A percentile compares a stretch with the other conserved stretches of the same genome.
Conservation (phyloP, 2,797 vertebrate species). For the Urosaurus nigricauda region DNA sequence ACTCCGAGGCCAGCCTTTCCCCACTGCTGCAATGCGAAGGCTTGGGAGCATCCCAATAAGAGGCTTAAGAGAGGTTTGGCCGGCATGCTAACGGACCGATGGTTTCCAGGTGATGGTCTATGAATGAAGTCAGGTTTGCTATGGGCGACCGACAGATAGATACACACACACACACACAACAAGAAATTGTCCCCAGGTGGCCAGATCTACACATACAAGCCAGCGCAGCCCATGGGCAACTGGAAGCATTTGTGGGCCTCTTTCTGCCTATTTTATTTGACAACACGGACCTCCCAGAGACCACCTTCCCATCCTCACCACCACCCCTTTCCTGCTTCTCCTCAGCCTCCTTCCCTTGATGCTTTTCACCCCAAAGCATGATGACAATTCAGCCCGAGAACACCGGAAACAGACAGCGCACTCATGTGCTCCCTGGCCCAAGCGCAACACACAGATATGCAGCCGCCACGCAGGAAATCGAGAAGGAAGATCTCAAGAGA, state of each 20-base stretch:
- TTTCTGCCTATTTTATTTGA: not conserved
- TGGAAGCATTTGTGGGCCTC: not conserved
- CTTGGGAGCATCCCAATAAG: not conserved
- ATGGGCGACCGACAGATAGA: no score
- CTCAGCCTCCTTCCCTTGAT: not conserved
- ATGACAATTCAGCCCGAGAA: not conserved
- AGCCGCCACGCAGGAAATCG: conserved; percentile 33
- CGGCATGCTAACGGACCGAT: no score
- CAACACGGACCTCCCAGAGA: not conserved
- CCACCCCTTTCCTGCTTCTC: not conserved
- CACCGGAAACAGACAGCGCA: conserved; percentile 30
- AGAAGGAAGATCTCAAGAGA: conserved; percentile 8
- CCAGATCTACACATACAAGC: not conserved
- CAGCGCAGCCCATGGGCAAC: fast-evolving
- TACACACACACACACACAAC: no score
- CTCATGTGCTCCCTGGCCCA: not conserved
- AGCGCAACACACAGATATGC: not conserved
- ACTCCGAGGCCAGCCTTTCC: not conserved
- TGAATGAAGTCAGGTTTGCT: no score
- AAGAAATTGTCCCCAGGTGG: no score
- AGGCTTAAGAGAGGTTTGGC: fast-evolving
- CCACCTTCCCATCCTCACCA: no score
- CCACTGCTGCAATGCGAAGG: not conserved
- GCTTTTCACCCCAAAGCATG: not conserved
- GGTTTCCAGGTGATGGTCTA: not conserved